Percentiles rank a stretch among this genome's conserved stretches.
These are phyloP conservation scores for Scotopteryx bipunctaria DNA, from an alignment of 2,888 invertebrate genomes.

Conservation along the genomic window DNA sequence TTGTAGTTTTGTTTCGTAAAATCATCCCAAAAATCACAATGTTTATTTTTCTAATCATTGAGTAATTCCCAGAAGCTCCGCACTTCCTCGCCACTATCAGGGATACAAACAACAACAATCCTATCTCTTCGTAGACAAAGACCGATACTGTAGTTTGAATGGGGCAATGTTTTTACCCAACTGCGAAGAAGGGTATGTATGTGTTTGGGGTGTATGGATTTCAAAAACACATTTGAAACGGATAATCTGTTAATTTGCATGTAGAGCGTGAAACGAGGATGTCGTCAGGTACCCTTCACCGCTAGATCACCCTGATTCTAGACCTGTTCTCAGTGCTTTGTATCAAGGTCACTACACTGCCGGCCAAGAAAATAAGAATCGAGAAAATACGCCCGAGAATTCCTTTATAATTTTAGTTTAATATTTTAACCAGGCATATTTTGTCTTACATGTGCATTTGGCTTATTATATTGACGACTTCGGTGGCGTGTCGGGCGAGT, in stretches of 20 bases:
- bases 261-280: not conserved
- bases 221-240: too few relatives aligned
- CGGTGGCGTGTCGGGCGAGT: too few relatives aligned
- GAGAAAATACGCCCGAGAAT: too few relatives aligned
- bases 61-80: constrained; percentile 2
- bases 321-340: constrained; percentile 22
- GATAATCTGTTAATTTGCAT: too few relatives aligned
- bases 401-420: too few relatives aligned
- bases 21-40: not conserved
- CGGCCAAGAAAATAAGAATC: constrained; percentile 5
- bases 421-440: too few relatives aligned
- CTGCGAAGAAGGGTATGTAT: not conserved
- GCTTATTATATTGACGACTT: too few relatives aligned
- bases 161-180: constrained; percentile 2
- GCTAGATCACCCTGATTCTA: constrained; percentile 27
- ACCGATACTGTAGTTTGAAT: constrained; percentile 4
- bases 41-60: not conserved
- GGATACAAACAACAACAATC: constrained; percentile 6
- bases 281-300: constrained; percentile 26
- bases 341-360: constrained; percentile 14
- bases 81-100: constrained; percentile 9
- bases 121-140: constrained; percentile 22
- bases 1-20: not conserved
- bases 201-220: too few relatives aligned
- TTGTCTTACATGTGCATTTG: too few relatives aligned